Evolutionary conservation across 2,113 vertebrate genomes (phyloP), one percentile per base, ranked within the genome.

Genomic region (Sinocyclocheilus grahami): DNA sequence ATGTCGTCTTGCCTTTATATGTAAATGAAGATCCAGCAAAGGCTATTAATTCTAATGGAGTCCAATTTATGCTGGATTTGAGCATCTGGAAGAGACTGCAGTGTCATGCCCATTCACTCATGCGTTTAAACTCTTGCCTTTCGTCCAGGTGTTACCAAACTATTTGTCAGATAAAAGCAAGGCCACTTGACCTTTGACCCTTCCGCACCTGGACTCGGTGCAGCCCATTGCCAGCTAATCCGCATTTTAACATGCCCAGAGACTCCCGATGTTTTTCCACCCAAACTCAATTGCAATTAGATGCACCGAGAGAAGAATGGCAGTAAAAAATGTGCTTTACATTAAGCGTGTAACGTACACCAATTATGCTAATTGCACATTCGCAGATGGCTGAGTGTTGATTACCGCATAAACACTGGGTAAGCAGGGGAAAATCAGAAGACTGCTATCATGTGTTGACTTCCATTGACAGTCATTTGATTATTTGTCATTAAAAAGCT

Each of bases 361-460:
- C 91, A 94, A 95, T 95, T 95, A 94, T 95, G 94, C 85, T 94
- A 94, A 95, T 95, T 93, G 89, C 90, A 88, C 89, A 85, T 87
- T 92, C 94, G 93, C 94, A 95, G 94, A 95, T 95, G 94, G 95
- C 91, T 91, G 90, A 87, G 93, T 93, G 93, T 92, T 95, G 94
- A 95, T 95, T 95, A 93, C 93, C 89, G 92, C 91, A 91, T 92
- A 91, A 93, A 91, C 92, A 93, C 92, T 37, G 83, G 30, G 74
- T 82, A 65, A 78, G 62, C 91, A 90, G 90, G 88, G 91, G 90
- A 88, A 92, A 92, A 93, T 93, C 89, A 88, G 84, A 92, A 92
- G 89, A 80, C 79, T 51, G 76, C 62, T 86, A 90, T 90, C 93
- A 93, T 94, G 93, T 93, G 93, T 92, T 90, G 88, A 88, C 90